Conservation (phyloP, 2,888 invertebrate genomes). For the Drosophila recens region DNA sequence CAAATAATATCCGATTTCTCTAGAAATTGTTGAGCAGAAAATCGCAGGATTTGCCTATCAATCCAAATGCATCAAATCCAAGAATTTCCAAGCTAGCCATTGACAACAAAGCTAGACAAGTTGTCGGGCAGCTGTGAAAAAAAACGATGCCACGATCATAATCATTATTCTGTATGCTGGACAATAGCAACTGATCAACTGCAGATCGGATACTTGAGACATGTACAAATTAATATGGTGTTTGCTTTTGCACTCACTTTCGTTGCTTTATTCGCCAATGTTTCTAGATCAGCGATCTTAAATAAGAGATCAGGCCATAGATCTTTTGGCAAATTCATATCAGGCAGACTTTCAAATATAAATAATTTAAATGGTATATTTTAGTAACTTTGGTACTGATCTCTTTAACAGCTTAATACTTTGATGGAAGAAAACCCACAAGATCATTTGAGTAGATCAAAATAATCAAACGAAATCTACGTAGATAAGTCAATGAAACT, state of each 20-base stretch:
- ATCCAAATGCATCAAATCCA: slow-evolving; percentile 51
- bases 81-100: slow-evolving; percentile 11
- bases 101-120: slow-evolving; percentile 42
- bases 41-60: slow-evolving; percentile 70
- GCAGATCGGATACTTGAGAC: slow-evolving; percentile 10
- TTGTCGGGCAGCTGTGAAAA: slow-evolving; percentile 50
- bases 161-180: not conserved
- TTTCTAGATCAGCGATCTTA: not conserved
- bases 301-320: not conserved
- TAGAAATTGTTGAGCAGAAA: slow-evolving; percentile 55
- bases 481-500: not conserved
- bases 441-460: not conserved
- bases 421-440: not conserved
- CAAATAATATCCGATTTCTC: slow-evolving; percentile 65
- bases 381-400: not conserved
- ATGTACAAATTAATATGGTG: not conserved
- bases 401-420: not conserved
- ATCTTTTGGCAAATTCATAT: not conserved
- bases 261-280: not conserved
- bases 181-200: slow-evolving; percentile 6
- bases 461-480: no score
- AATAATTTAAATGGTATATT: not conserved
- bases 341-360: not conserved
- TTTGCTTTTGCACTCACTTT: slow-evolving; percentile 1
- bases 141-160: slow-evolving; percentile 1